Conservation (phyloP, 2,888 invertebrate genomes). For the Apoderus coryli region DNA sequence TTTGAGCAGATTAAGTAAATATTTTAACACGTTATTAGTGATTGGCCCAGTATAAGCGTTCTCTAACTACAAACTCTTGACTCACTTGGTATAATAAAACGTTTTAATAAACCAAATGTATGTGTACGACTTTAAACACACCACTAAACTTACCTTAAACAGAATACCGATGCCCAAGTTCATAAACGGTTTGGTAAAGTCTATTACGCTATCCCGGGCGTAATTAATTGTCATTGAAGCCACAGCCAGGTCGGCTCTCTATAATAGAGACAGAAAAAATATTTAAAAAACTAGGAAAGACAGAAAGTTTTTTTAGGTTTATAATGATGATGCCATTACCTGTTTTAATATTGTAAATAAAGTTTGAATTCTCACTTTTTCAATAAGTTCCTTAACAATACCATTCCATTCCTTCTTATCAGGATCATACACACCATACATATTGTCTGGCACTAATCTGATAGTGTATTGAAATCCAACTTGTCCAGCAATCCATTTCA, state of each 20-base stretch:
- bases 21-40: too few relatives aligned
- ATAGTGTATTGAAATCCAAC: constrained; percentile 83
- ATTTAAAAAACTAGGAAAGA: too few relatives aligned
- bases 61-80: too few relatives aligned
- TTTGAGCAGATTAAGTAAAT: too few relatives aligned
- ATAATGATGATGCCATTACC: too few relatives aligned
- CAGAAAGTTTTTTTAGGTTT: too few relatives aligned
- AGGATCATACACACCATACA: constrained; percentile 81
- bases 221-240: constrained; percentile 98
- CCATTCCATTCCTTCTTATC: constrained; percentile 85
- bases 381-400: constrained; percentile 73
- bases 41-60: too few relatives aligned
- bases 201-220: constrained; percentile 86
- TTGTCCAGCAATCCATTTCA: constrained; percentile 66
- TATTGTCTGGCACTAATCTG: constrained; percentile 69
- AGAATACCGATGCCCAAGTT: constrained; percentile 93
- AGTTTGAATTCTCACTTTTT: constrained; percentile 58
- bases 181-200: constrained; percentile 98
- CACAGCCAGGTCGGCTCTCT: constrained; percentile 92
- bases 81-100: too few relatives aligned
- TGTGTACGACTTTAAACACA: too few relatives aligned
- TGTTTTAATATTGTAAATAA: too few relatives aligned
- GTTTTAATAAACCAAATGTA: too few relatives aligned
- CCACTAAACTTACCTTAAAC: constrained; percentile 73
- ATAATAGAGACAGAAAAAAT: constrained; percentile 22